Evolutionary conservation across 2,113 vertebrate genomes (phyloP).

Genomic region (Sorex fumeus): DNA sequence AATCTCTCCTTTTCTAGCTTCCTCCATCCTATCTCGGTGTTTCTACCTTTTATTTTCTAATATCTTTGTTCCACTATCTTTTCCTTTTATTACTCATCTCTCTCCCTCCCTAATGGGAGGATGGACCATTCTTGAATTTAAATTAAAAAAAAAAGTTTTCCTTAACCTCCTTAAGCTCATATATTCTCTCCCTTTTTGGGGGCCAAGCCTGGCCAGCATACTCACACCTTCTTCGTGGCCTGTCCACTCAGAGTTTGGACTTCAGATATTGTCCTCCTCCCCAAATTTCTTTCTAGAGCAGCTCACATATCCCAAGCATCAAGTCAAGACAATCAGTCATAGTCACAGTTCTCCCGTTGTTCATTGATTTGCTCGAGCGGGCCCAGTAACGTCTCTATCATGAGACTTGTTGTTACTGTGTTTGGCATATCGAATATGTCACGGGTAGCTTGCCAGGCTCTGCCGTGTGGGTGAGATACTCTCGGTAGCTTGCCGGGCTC

Average conservation of each 20-base stretch:
- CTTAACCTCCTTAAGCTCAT: accelerated
- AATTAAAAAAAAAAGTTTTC: accelerated
- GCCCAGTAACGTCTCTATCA: no score
- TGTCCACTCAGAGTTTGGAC: accelerated
- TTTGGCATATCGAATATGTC: no score
- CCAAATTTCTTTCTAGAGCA: no score
- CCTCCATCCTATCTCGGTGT: accelerated
- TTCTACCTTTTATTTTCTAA: no score
- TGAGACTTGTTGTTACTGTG: no score
- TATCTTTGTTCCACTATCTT: not conserved
- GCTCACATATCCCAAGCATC: not conserved
- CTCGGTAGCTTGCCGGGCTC: no score
- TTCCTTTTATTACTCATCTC: not conserved
- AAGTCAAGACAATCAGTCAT: no score
- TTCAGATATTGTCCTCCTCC: accelerated
- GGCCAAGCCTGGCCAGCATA: not conserved
- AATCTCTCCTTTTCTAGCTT: not conserved
- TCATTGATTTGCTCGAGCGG: no score
- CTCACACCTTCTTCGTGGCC: accelerated
- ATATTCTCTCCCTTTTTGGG: accelerated
- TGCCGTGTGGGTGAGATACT: no score
- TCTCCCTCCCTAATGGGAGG: not conserved
- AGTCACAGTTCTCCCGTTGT: no score
- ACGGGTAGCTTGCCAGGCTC: no score
- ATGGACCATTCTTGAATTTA: not conserved